Evolutionary conservation across 2,797 vertebrate genomes (phyloP), one percentile per base, ranked within the genome.

Genomic region (Megalops cyprinoides): DNA sequence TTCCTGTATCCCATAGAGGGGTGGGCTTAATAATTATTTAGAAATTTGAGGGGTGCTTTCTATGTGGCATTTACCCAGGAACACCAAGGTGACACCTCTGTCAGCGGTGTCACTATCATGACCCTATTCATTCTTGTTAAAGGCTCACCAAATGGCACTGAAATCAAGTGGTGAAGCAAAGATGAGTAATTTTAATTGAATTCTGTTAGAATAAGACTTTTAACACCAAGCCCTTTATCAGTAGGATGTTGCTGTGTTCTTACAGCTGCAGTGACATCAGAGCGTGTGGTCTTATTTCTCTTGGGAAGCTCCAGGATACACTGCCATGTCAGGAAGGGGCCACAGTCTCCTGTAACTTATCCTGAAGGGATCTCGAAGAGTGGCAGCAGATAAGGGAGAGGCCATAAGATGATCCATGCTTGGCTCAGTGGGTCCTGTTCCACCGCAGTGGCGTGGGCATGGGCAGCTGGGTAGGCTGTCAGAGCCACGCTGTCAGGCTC

Each of bases 61-160:
- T 39, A 69, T 83, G 80, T 84, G 76, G 85, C 78, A 78, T 88
- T 89, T 83, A 44, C 79, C 58, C 78, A 85, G 85, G 84, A 18
- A 31, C 58, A 79, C 77, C 82, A 42, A 77, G 76, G 77, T 76
- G 80, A 78, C 23, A 51, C 81, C 79, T 81, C 37, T 77, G 67
- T 79, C 79, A 76, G 74, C n/a, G 73, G 74, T 58, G 58, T 39
- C 53, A 65, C 79, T 83, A 81, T 82, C 85, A 85, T 49, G 80
- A 86, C 87, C 77, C 78, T 51, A 77, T 81, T 55, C 28, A 31
- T 55, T 78, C 31, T 69, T 76, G 42, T 31, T n/a, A 39, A 51
- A n/a, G 46, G 42, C 46, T 20, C 10, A 75, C 14, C 55, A 25
- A 71, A 71, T 73, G 37, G 44, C 76, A 12, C 28, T 76, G 39